Conservation (phyloP, 2,888 invertebrate species). For the Bellardia pandia region DNA sequence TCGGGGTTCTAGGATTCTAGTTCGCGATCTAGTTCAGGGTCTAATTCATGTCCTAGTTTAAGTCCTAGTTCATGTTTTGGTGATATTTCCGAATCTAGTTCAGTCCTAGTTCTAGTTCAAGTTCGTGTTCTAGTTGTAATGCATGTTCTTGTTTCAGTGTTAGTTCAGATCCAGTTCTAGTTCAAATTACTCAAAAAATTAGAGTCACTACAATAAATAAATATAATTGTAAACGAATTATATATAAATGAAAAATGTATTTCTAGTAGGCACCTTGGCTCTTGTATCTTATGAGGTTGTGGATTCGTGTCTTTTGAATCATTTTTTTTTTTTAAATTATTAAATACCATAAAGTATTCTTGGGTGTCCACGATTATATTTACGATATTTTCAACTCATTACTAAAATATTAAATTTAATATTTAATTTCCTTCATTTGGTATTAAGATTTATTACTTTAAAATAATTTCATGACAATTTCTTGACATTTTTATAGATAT, state of each 20-base stretch:
- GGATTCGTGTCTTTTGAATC: too few relatives aligned
- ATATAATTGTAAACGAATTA: too few relatives aligned
- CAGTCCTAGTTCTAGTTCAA: neutral
- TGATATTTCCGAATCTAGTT: neutral
- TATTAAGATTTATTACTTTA: conserved; percentile 51
- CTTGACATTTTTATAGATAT: conserved; percentile 60
- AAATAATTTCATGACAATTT: conserved; percentile 63
- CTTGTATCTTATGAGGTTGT: too few relatives aligned
- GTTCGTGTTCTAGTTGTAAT: neutral
- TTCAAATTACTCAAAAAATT: too few relatives aligned
- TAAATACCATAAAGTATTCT: neutral
- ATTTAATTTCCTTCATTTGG: conserved; percentile 63
- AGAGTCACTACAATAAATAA: too few relatives aligned
- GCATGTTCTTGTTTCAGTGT: neutral
- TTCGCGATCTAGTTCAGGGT: too few relatives aligned
- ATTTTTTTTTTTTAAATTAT: neutral
- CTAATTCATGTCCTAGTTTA: too few relatives aligned
- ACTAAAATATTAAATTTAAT: conserved; percentile 50
- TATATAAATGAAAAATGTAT: too few relatives aligned
- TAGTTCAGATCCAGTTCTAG: neutral
- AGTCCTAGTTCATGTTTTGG: too few relatives aligned
- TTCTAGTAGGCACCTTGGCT: too few relatives aligned
- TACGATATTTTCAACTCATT: conserved; percentile 47
- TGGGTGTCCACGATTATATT: conserved; percentile 33
- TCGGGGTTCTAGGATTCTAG: too few relatives aligned